Conservation (phyloP, 2,888 invertebrate genomes). For the Epicampocera succincta region DNA sequence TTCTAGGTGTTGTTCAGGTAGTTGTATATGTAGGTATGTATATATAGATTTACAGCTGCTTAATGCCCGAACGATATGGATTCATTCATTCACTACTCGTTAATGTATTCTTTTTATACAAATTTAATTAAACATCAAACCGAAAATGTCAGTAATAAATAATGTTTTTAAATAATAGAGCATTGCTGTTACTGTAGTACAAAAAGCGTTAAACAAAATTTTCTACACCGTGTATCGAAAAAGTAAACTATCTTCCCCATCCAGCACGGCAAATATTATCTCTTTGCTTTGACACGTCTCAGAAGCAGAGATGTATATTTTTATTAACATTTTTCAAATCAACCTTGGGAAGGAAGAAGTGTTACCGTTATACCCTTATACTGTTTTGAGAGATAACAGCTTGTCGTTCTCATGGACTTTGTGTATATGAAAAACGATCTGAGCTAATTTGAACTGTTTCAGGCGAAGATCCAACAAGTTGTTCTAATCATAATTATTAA, state of each 20-base stretch:
- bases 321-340: background rate
- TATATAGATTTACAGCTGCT: constrained; percentile 23
- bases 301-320: constrained; percentile 26
- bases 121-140: background rate
- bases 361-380: background rate
- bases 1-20: constrained; percentile 33
- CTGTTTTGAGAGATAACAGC: no score
- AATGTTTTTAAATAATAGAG: constrained; percentile 2
- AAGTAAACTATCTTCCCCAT: constrained; percentile 54
- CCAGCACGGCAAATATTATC: constrained; percentile 61
- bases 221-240: constrained; percentile 59
- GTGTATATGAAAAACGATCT: no score
- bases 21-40: constrained; percentile 11
- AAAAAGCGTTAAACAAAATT: constrained; percentile 40
- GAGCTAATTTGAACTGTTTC: no score
- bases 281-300: constrained; percentile 67
- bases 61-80: constrained; percentile 25
- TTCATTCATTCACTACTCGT: constrained; percentile 61
- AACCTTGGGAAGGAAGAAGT: background rate
- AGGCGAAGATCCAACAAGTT: no score
- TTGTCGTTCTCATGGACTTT: no score
- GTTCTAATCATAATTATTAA: no score
- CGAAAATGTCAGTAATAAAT: background rate
- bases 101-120: constrained; percentile 26
- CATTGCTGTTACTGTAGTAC: constrained; percentile 22